These are phyloP conservation scores for Micrasema minimum DNA, from an alignment of 1,140 invertebrate species.

Conservation along the genomic window DNA sequence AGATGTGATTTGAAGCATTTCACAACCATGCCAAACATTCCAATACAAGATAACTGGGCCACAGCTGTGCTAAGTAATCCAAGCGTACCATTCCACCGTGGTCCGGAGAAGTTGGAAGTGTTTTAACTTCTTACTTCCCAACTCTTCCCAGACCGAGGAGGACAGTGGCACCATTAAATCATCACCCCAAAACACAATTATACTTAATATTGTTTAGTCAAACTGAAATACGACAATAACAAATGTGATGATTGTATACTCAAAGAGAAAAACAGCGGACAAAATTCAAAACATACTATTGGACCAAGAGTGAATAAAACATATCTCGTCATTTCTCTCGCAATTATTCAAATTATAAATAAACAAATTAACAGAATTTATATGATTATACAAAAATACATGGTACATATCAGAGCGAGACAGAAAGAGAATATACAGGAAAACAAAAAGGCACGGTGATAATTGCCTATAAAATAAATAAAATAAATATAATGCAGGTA, in stretches of 20 bases:
- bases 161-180: slow-evolving; percentile 46
- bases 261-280: slow-evolving; percentile 38
- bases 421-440: slow-evolving; percentile 51
- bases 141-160: slow-evolving; percentile 34
- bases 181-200: slow-evolving; percentile 50
- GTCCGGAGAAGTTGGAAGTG: neutral
- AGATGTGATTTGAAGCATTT: slow-evolving; percentile 54
- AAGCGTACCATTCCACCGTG: slow-evolving; percentile 49
- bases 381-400: slow-evolving; percentile 45
- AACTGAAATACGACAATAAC: slow-evolving; percentile 45
- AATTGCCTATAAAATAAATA: slow-evolving; percentile 55
- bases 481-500: slow-evolving; percentile 59
- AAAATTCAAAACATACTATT: slow-evolving; percentile 48
- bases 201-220: slow-evolving; percentile 40
- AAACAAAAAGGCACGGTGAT: slow-evolving; percentile 50
- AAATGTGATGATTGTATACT: slow-evolving; percentile 45
- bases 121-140: neutral
- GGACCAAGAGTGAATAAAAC: slow-evolving; percentile 39
- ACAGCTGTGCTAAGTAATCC: slow-evolving; percentile 53
- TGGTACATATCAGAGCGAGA: slow-evolving; percentile 52
- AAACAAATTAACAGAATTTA: slow-evolving; percentile 36
- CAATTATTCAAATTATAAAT: slow-evolving; percentile 36
- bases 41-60: slow-evolving; percentile 54
- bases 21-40: slow-evolving; percentile 55
- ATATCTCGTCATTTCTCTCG: slow-evolving; percentile 32